These are phyloP conservation scores for Macropodus opercularis DNA, from an alignment of 2,797 vertebrate species.

Conservation along the genomic window DNA sequence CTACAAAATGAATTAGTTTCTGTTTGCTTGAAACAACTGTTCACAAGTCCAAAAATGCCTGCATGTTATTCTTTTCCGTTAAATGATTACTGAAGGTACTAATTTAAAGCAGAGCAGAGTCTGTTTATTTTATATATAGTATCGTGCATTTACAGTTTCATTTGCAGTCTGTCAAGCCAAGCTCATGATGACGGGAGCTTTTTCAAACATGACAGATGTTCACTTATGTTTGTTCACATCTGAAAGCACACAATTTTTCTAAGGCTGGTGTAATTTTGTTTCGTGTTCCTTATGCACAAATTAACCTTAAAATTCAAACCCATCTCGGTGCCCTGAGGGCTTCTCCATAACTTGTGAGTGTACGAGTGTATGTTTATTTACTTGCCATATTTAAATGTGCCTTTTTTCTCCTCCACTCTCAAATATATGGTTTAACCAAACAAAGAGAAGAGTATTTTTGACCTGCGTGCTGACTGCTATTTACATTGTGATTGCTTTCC, in stretches of 20 bases:
- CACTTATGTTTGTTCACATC: conserved; percentile 37
- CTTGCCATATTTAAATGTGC: conserved; percentile 60
- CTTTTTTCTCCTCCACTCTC: conserved; percentile 28
- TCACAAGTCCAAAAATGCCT: conserved; percentile 14
- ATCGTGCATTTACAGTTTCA: conserved; percentile 44
- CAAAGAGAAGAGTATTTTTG: conserved; percentile 29
- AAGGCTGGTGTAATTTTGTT: conserved; percentile 55
- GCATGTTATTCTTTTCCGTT: conserved; percentile 23
- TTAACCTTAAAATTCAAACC: conserved; percentile 66
- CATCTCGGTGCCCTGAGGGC: conserved; percentile 45
- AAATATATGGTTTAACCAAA: conserved; percentile 55
- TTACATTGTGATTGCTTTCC: conserved; percentile 41
- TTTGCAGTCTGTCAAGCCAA: conserved; percentile 41
- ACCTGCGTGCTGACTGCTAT: conserved; percentile 26
- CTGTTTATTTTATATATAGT: conserved; percentile 20
- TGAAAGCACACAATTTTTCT: conserved; percentile 30
- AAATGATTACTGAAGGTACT: conserved; percentile 33
- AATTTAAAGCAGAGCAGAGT: conserved; percentile 44
- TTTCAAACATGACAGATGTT: conserved; percentile 30
- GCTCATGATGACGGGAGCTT: conserved; percentile 27
- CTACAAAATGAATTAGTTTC: conserved; percentile 49
- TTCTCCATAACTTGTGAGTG: conserved; percentile 61
- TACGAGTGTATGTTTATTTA: conserved; percentile 68
- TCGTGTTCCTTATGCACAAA: conserved; percentile 60
- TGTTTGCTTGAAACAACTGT: conserved; percentile 12